Evolutionary conservation across 2,113 vertebrate genomes (phyloP).

Genomic region (Austrofundulus limnaeus): DNA sequence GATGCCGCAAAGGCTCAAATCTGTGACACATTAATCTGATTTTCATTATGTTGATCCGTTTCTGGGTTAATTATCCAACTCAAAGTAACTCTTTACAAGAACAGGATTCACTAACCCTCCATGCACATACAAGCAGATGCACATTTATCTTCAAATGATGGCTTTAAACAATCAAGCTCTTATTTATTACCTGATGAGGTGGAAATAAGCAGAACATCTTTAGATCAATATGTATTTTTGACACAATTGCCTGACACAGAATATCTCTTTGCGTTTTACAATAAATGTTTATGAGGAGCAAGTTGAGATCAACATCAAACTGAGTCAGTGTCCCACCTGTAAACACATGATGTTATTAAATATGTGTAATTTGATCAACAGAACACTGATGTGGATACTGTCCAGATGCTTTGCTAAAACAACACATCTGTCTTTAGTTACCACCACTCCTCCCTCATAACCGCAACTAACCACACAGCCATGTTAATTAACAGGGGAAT

Average conservation of each 20-base stretch:
- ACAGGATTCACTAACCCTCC: no score
- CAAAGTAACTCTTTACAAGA: no score
- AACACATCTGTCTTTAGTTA: constrained; percentile 32
- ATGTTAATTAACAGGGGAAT: neutral
- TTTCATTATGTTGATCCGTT: neutral
- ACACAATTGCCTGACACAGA: no score
- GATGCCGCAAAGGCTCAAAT: neutral
- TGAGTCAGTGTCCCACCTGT: neutral
- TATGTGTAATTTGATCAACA: constrained; percentile 2
- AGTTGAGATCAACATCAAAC: no score
- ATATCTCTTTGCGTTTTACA: no score
- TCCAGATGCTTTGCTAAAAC: constrained; percentile 19
- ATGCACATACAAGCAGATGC: no score
- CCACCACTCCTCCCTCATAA: constrained; percentile 6
- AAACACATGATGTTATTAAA: neutral
- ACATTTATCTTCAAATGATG: no score
- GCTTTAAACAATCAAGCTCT: no score
- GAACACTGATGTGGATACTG: neutral
- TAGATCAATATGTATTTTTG: neutral
- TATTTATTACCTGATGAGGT: no score
- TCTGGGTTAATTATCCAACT: neutral
- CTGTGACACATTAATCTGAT: no score
- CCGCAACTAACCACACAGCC: constrained; percentile 1
- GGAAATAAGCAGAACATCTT: neutral
- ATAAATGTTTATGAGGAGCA: no score